phyloP scores from a whole-genome alignment of 2,797 vertebrate species.

The Leucoraja ocellata region DNA sequence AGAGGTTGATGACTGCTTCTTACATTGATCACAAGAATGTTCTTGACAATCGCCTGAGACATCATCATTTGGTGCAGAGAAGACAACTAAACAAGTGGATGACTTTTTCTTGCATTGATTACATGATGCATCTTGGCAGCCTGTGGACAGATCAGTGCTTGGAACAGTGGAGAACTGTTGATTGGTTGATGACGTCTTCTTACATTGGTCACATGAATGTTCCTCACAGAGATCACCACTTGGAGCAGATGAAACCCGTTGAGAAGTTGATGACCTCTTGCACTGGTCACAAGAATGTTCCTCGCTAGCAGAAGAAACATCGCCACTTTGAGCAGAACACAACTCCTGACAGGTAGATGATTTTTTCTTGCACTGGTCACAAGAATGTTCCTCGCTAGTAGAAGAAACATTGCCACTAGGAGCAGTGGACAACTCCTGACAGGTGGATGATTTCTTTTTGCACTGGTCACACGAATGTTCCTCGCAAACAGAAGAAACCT shows the following conservation, averaged over 20 bases:
- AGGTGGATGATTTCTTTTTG: not conserved
- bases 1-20: not conserved
- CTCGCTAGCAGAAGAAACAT: not conserved
- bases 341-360: not conserved
- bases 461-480: not conserved
- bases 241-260: not conserved
- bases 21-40: not conserved
- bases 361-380: not conserved
- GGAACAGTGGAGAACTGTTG: not conserved
- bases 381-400: not conserved
- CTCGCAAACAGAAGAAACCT: not conserved
- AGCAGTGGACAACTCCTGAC: too few species aligned
- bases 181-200: not conserved
- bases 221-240: not conserved
- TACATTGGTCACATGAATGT: slow-evolving; percentile 16
- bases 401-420: not conserved
- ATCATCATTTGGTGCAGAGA: not conserved
- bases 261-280: not conserved
- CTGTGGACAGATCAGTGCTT: not conserved
- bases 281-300: not conserved
- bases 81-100: not conserved
- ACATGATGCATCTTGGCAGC: not conserved
- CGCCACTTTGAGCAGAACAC: not conserved
- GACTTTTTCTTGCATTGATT: not conserved
- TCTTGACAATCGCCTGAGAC: not conserved